Conservation (phyloP, 1,140 invertebrate genomes). For the Delia radicum region DNA sequence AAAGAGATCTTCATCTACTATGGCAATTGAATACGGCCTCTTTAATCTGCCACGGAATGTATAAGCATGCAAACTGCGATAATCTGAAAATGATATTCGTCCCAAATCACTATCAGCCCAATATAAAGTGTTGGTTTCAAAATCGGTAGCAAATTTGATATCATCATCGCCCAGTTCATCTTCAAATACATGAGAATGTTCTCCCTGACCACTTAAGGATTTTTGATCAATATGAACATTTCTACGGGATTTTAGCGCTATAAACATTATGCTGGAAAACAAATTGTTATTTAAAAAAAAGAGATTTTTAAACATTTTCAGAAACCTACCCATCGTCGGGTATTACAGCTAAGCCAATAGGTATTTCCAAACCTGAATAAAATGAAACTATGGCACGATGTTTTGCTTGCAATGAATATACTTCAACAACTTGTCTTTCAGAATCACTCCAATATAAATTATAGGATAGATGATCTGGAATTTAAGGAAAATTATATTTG, state of each 20-base stretch:
- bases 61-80: conserved; percentile 44
- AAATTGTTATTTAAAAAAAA: not conserved
- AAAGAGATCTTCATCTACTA: conserved; percentile 63
- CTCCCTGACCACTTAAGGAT: conserved; percentile 60
- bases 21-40: conserved; percentile 59
- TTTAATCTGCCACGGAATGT: conserved; percentile 46
- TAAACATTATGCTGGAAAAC: conserved; percentile 63
- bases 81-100: conserved; percentile 43
- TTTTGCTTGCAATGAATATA: conserved; percentile 60
- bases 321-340: conserved; percentile 64
- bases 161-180: conserved; percentile 52
- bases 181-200: conserved; percentile 58
- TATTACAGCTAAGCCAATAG: conserved; percentile 63
- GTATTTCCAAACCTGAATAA: conserved; percentile 60
- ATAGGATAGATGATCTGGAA: conserved; percentile 64
- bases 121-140: conserved; percentile 35
- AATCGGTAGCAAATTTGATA: conserved; percentile 37
- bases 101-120: conserved; percentile 49
- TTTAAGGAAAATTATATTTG: not conserved
- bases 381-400: conserved; percentile 60
- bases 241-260: conserved; percentile 59
- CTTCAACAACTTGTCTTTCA: conserved; percentile 61
- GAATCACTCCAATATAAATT: conserved; percentile 69
- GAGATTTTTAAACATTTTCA: not conserved
- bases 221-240: conserved; percentile 63